Evolutionary conservation across 2,888 invertebrate genomes (phyloP), one percentile per base, ranked within the genome.

Genomic region (Pollenia labialis): DNA sequence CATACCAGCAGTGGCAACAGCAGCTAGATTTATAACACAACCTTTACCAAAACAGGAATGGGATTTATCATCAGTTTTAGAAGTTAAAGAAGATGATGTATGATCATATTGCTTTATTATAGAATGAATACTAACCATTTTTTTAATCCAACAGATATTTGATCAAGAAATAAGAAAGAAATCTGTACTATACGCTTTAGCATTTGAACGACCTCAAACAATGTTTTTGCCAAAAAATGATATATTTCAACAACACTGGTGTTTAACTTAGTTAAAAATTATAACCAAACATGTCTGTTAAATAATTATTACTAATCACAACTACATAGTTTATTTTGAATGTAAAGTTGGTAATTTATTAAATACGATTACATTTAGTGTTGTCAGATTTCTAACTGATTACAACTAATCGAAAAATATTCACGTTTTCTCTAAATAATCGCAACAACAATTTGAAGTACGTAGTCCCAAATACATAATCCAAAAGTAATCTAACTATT

Each of bases 101-200:
- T 93, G 93, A 91, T 62, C 46, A 74, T n/a, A 32, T 2, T 44
- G 50, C 8, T 16, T 11, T 32, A 6, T 32, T 32, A 32, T 6
- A 32, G 32, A 32, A 23, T 10, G 32, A 48, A 2, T 44, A 12
- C 1, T 48, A 14, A 32, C 50, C 60, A 87, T 58, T 48, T 56
- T 46, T 72, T 48, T 85, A 81, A 88, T 88, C 64, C 84, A 92
- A 12, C 94, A 96, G 95, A 94, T 97, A 44, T 97, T 97, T 90
- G 96, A 97, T 90, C 95, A 95, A 66, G 97, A 97, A 93, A 94
- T 97, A 23, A 96, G 96, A 90, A 96, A 96, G 90, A 95, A 96
- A 88, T 95, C 96, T 89, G 96, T 96, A 91, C 95, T 96, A 42
- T 96, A 96, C 88, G 96, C 96, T 89, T 92, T 97, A 90, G 96